A percentile compares a stretch with the other conserved stretches of the same genome.
These are phyloP conservation scores for Itoplectis maculator DNA, from an alignment of 2,888 invertebrate genomes.

Conservation along the genomic window DNA sequence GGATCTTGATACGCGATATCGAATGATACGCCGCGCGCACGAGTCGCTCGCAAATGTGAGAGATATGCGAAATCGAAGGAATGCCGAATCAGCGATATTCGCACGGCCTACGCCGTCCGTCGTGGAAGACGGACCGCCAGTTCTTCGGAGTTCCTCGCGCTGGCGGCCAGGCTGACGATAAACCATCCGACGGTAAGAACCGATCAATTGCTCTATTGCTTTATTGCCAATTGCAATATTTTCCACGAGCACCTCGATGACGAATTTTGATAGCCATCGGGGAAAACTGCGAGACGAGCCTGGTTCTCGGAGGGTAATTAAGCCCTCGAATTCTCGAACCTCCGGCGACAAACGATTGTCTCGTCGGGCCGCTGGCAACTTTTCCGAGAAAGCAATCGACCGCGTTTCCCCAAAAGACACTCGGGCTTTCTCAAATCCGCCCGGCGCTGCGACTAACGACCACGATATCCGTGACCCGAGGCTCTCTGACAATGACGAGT, in stretches of 20 bases:
- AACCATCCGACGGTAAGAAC: constrained; percentile 1
- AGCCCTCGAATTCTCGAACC: not conserved
- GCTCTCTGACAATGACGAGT: constrained; percentile 22
- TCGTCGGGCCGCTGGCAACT: not conserved
- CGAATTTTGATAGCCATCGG: constrained; percentile 8
- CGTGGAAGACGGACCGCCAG: constrained; percentile 33
- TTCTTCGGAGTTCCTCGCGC: constrained; percentile 31
- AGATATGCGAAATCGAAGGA: constrained; percentile 76
- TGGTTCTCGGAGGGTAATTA: not conserved
- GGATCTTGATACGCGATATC: constrained; percentile 31
- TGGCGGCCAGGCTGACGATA: not conserved
- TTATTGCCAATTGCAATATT: not conserved
- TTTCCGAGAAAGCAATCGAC: constrained; percentile 4
- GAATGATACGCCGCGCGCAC: constrained; percentile 39
- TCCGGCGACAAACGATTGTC: constrained; percentile 1
- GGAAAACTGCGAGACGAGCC: constrained; percentile 1
- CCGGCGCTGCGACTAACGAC: constrained; percentile 19
- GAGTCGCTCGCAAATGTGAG: constrained; percentile 71
- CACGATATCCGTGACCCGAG: not conserved
- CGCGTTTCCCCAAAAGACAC: not conserved
- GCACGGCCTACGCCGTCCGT: constrained; percentile 55
- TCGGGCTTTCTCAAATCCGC: constrained; percentile 6
- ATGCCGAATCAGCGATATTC: constrained; percentile 78
- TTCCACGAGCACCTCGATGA: not conserved
- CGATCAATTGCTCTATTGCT: not conserved